These are phyloP conservation scores for Troides aeacus DNA, from an alignment of 2,888 invertebrate species.

Conservation along the genomic window DNA sequence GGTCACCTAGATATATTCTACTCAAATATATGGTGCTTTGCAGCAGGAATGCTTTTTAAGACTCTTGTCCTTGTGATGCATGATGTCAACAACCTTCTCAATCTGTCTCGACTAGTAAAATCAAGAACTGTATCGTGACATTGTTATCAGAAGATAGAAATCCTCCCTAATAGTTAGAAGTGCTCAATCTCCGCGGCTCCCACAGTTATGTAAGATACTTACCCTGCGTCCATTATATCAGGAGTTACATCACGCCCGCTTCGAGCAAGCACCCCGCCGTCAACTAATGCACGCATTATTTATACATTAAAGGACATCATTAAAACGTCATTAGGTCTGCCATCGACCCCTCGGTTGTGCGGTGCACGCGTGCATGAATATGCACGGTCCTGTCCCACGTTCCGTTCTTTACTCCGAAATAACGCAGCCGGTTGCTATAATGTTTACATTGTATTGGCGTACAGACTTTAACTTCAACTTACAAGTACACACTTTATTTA, in stretches of 20 bases:
- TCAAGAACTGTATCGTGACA: too few relatives aligned
- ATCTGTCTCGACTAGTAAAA: too few relatives aligned
- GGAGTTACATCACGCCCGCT: constrained; percentile 25
- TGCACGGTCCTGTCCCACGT: neutral
- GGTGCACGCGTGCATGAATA: constrained; percentile 7
- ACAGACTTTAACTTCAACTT: too few relatives aligned
- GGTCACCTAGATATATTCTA: too few relatives aligned
- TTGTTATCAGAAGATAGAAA: too few relatives aligned
- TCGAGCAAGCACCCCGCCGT: constrained; percentile 21
- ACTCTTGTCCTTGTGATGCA: too few relatives aligned
- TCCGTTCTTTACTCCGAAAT: constrained; percentile 16
- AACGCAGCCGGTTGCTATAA: neutral
- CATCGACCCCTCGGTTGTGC: constrained; percentile 27
- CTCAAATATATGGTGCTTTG: too few relatives aligned
- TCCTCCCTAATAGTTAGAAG: neutral
- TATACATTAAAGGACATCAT: constrained; percentile 65
- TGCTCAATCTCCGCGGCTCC: neutral
- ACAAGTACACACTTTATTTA: too few relatives aligned
- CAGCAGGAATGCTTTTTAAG: too few relatives aligned
- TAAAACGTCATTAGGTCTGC: constrained; percentile 54
- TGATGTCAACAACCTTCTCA: too few relatives aligned
- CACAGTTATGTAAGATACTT: constrained; percentile 1
- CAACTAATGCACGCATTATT: constrained; percentile 54
- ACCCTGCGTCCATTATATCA: neutral
- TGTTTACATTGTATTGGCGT: too few relatives aligned